Evolutionary conservation across 2,113 vertebrate genomes (phyloP).

Genomic region (Trogon melanurus): DNA sequence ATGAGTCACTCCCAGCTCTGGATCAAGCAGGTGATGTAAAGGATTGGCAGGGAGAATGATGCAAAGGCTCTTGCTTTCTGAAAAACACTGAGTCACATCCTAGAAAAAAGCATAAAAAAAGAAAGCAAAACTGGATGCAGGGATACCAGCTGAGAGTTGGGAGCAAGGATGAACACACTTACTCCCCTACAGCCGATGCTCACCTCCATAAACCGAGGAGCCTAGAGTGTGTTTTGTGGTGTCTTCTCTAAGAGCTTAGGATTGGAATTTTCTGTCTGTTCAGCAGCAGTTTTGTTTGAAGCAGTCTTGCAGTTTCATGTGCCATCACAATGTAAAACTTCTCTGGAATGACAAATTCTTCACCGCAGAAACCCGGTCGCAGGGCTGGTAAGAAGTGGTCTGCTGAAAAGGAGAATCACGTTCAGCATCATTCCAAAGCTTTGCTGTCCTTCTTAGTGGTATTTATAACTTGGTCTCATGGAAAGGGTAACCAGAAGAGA

Average conservation of each 20-base stretch:
- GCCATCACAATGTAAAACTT: neutral
- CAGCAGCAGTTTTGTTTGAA: neutral
- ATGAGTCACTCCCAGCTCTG: conserved; percentile 63
- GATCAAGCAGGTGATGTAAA: conserved; percentile 65
- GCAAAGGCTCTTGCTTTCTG: conserved; percentile 49
- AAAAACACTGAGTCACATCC: conserved; percentile 68
- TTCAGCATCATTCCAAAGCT: neutral
- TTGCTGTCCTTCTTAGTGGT: neutral
- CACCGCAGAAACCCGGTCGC: neutral
- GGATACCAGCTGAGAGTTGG: neutral
- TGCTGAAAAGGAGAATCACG: neutral
- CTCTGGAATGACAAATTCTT: neutral
- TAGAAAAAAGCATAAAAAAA: conserved; percentile 10
- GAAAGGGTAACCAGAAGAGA: neutral
- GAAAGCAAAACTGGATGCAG: conserved; percentile 16
- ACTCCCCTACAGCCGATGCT: neutral
- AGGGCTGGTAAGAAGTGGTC: neutral
- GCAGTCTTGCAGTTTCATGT: neutral
- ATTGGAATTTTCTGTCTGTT: neutral
- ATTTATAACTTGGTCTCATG: neutral
- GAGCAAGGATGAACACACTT: neutral
- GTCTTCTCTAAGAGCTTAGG: neutral
- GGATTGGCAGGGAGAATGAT: conserved; percentile 58
- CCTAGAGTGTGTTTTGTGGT: neutral
- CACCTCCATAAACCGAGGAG: neutral